Evolutionary conservation across 1,140 invertebrate species (phyloP).

Genomic region (Lucilia sericata): DNA sequence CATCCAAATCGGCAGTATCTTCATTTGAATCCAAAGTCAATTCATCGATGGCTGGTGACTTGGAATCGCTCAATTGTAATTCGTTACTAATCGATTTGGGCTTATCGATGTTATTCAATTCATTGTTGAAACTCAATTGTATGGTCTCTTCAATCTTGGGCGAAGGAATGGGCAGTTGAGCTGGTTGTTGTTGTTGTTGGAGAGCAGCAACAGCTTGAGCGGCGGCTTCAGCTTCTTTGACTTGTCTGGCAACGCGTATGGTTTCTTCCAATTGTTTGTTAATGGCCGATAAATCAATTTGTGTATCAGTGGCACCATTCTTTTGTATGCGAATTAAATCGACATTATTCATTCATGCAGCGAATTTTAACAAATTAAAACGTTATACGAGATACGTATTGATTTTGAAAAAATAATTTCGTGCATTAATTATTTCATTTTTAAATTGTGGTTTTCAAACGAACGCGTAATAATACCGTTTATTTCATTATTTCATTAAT

Average conservation of each 20-base stretch:
- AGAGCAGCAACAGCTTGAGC: conserved; percentile 52
- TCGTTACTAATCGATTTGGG: conserved; percentile 61
- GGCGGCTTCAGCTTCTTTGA: conserved; percentile 64
- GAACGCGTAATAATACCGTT: neutral
- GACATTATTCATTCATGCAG: neutral
- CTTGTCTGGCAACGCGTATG: conserved; percentile 65
- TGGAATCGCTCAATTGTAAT: conserved; percentile 67
- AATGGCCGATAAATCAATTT: conserved; percentile 65
- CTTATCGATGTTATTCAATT: conserved; percentile 57
- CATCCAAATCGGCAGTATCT: conserved; percentile 76
- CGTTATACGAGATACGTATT: conserved; percentile 1
- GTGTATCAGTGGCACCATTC: conserved; percentile 64
- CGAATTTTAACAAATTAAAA: neutral
- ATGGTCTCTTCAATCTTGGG: conserved; percentile 64
- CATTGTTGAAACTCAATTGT: conserved; percentile 68
- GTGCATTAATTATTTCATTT: conserved; percentile 35
- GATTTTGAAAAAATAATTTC: conserved; percentile 11
- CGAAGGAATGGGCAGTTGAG: conserved; percentile 54
- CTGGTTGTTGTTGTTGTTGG: conserved; percentile 50
- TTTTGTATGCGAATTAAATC: conserved; percentile 44
- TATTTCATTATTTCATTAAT: neutral
- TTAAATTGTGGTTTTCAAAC: neutral
- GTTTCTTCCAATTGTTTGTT: conserved; percentile 67
- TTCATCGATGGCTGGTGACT: conserved; percentile 72
- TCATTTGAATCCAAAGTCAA: conserved; percentile 73